A percentile compares a stretch with the other conserved stretches of the same genome.
Conservation (phyloP, 2,113 vertebrate species). For the Empidonax traillii region DNA sequence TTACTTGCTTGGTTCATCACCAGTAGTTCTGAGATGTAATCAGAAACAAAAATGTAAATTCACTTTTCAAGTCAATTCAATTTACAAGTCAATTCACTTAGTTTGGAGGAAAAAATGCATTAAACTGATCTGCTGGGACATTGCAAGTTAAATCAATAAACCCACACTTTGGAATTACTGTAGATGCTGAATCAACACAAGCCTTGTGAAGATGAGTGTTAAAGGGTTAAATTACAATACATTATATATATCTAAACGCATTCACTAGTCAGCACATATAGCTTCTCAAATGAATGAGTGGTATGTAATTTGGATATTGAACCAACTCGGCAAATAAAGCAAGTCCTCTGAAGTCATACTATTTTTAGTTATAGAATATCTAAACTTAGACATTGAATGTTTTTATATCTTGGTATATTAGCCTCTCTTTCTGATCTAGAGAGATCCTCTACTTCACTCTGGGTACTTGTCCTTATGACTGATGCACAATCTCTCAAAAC, state of each 20-base stretch:
- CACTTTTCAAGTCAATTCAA: background rate
- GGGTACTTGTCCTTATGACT: background rate
- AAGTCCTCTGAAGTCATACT: background rate
- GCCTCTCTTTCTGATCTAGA: background rate
- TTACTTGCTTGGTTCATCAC: background rate
- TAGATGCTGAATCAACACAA: background rate
- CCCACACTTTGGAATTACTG: background rate
- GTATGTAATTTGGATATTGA: background rate
- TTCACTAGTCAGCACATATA: background rate
- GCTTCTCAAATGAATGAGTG: background rate
- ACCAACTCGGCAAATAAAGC: background rate
- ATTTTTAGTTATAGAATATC: background rate
- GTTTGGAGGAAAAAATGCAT: background rate
- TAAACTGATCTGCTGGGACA: background rate
- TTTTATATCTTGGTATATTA: background rate
- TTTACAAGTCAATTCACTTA: background rate
- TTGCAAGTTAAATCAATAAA: conserved; percentile 15
- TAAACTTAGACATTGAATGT: background rate
- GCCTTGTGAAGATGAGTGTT: background rate
- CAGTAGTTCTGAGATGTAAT: background rate
- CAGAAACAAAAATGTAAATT: background rate
- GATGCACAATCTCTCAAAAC: background rate
- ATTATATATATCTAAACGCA: background rate
- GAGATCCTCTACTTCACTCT: background rate
- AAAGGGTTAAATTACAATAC: background rate